phyloP scores from a whole-genome alignment of 2,797 vertebrate species.

The Chiloscyllium punctatum region DNA sequence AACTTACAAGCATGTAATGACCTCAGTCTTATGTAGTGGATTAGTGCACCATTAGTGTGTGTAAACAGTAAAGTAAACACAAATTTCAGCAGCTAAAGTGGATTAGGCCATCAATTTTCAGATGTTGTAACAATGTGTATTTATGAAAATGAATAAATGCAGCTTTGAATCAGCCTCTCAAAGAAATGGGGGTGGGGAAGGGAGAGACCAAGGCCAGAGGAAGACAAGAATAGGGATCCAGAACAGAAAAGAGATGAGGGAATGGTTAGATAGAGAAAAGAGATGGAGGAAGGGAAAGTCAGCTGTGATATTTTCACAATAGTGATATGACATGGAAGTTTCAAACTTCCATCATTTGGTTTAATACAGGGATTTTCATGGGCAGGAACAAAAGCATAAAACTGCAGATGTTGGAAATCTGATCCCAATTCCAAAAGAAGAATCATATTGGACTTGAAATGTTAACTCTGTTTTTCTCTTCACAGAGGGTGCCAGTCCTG shows the following conservation, averaged over 20 bases:
- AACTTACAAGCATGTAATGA: constrained; percentile 7
- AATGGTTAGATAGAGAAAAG: neutral
- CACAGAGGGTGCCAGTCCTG: too few species aligned
- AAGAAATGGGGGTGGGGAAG: neutral
- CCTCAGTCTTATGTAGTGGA: constrained; percentile 30
- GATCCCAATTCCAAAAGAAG: too few species aligned
- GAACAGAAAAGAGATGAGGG: neutral
- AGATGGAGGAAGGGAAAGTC: neutral
- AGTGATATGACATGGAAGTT: too few species aligned
- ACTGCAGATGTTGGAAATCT: too few species aligned
- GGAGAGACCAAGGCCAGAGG: too few species aligned
- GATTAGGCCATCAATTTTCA: constrained; percentile 35
- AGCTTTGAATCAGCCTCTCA: neutral
- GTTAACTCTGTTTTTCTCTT: too few species aligned
- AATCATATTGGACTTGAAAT: too few species aligned
- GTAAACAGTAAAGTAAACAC: constrained; percentile 36
- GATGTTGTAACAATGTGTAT: neutral
- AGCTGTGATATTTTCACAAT: too few species aligned
- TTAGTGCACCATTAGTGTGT: constrained; percentile 11
- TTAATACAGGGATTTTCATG: too few species aligned
- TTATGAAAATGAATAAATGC: neutral
- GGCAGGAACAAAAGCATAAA: too few species aligned
- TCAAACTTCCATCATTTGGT: too few species aligned
- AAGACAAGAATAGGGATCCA: neutral
- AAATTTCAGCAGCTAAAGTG: constrained; percentile 34